Evolutionary conservation across 2,888 invertebrate species (phyloP), one percentile per base, ranked within the genome.

Genomic region (Psococerastis gibbosa): DNA sequence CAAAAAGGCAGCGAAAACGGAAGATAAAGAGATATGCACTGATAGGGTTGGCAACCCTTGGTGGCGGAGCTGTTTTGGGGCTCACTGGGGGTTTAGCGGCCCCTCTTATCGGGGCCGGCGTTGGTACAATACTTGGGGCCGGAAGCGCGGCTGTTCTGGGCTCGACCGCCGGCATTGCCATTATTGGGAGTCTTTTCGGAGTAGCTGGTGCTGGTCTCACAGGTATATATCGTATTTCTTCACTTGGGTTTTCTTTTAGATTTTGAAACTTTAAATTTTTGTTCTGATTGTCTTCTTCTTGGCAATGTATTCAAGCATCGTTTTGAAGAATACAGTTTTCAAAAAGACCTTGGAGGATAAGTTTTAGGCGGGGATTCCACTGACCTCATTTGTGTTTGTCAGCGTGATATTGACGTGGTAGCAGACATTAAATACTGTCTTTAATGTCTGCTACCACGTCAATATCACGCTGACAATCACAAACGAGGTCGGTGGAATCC

Each of bases 11-110:
- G 23, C 59, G 66, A 47, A 62, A 62, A 22, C 64, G 67, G 44
- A 73, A 71, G 54, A 61, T 69, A 16, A 75, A 73, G 55, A 60
- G 74, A 32, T 71, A 68, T 54, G 68, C 71, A 35, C 57, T 72
- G 51, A 71, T 76, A 45, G 73, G 75, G n/a, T 59, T 72, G 32
- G 73, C 75, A 3, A 70, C 73, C 9, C 60, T 75, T 32, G 70
- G 73, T 9, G 75, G 75, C 3, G 76, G 75, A 32, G 69, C 73
- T 9, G 56, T 75, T 33, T 64, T 75, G 47, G 74, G 75, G 34
- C 57, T 77, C 43, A 75, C 75, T 1, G 76, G 75, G 32, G 76
- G 75, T 22, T 59, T 77, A 35, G 76, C 75, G 3, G 75, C 75
- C 9, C 77, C 76, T 9, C 57, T 76, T 8, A 65, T 69, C 47